These are phyloP conservation scores for Podarcis cretensis DNA, from an alignment of 2,113 vertebrate genomes.

Conservation along the genomic window DNA sequence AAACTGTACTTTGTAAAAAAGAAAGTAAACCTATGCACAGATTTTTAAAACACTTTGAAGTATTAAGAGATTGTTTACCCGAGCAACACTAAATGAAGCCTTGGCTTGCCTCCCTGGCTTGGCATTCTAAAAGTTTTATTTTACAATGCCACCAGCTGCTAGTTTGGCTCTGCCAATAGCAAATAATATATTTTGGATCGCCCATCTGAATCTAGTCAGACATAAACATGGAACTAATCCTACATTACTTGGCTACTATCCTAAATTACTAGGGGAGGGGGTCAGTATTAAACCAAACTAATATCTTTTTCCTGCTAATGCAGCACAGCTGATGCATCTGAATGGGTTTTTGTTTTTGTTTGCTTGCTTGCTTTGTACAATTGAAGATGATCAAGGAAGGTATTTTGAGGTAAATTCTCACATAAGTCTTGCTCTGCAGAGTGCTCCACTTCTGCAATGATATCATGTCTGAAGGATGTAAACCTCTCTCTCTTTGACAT, in stretches of 20 bases:
- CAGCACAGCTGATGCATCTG: neutral
- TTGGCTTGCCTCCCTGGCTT: neutral
- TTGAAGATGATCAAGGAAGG: neutral
- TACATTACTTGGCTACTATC: neutral
- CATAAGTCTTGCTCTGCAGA: neutral
- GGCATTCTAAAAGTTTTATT: neutral
- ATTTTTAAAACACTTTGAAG: neutral
- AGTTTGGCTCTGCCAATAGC: neutral
- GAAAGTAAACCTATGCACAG: neutral
- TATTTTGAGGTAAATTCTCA: neutral
- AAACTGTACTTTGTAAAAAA: neutral
- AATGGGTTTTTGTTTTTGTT: neutral
- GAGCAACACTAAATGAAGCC: neutral
- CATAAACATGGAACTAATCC: slow-evolving; percentile 15
- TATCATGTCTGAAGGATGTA: neutral
- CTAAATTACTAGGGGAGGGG: neutral
- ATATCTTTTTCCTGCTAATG: neutral
- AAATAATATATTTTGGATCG: neutral
- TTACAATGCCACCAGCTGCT: slow-evolving; percentile 22
- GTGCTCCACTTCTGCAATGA: neutral
- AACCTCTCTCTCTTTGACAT: neutral
- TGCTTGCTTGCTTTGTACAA: neutral
- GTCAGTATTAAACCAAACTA: neutral
- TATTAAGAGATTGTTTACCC: slow-evolving; percentile 6
- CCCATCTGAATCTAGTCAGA: neutral